Percentiles rank a stretch among this genome's conserved stretches.
Conservation (phyloP, 2,797 vertebrate species). For the Alcedo quadribrachys region DNA sequence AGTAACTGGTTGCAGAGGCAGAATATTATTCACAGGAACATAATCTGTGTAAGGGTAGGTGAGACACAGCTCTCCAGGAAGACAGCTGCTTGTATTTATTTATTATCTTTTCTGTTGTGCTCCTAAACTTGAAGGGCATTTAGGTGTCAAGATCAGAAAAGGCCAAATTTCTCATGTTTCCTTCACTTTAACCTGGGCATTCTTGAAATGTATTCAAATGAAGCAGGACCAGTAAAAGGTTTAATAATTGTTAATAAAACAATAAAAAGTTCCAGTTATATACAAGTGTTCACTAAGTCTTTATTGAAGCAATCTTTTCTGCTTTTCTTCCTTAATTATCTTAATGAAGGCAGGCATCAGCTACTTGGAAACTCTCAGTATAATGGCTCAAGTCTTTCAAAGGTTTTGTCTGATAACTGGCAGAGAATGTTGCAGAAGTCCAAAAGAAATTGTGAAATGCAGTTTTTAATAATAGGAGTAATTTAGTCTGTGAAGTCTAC, state of each 20-base stretch:
- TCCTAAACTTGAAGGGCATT: neutral
- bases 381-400: neutral
- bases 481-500: neutral
- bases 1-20: neutral
- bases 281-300: neutral
- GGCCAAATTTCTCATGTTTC: neutral
- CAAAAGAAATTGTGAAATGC: slow-evolving; percentile 12
- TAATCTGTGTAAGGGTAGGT: neutral
- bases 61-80: neutral
- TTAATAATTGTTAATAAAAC: neutral
- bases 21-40: neutral
- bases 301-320: neutral
- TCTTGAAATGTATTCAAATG: neutral
- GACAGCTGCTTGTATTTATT: neutral
- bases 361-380: neutral
- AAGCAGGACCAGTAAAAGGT: neutral
- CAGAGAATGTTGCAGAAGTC: neutral
- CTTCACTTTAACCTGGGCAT: neutral
- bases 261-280: neutral
- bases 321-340: neutral
- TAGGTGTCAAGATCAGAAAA: neutral
- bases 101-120: neutral
- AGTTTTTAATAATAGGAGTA: neutral
- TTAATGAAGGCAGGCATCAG: neutral
- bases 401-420: neutral